Conservation (phyloP, 2,888 invertebrate genomes). For the Mythimna vitellina region DNA sequence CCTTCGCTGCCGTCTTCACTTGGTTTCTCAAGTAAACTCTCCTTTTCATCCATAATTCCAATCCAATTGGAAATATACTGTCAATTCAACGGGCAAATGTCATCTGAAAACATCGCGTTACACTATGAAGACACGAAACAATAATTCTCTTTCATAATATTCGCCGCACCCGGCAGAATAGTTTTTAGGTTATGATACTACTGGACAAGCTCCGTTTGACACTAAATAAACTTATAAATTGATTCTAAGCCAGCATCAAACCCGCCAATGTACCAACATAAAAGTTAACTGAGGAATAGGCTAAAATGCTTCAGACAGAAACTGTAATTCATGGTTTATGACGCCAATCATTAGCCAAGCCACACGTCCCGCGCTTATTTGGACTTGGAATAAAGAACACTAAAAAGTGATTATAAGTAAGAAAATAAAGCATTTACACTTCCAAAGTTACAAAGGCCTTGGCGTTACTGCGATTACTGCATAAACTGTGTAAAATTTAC, state of each 20-base stretch:
- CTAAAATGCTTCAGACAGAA: constrained; percentile 29
- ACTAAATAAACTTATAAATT: constrained; percentile 35
- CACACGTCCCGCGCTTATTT: constrained; percentile 88
- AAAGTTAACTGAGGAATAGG: constrained; percentile 5
- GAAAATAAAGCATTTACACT: constrained; percentile 10
- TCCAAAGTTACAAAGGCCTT: neutral
- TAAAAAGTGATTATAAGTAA: neutral
- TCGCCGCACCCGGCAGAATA: constrained; percentile 80
- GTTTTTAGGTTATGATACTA: constrained; percentile 84
- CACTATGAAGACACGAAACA: constrained; percentile 5
- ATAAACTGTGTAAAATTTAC: constrained; percentile 36
- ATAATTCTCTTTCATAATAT: constrained; percentile 42
- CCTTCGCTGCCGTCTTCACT: constrained; percentile 64
- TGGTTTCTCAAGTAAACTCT: constrained; percentile 72
- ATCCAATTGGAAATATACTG: constrained; percentile 72
- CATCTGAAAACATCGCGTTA: constrained; percentile 77
- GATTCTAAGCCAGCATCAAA: constrained; percentile 1
- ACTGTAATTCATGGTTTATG: constrained; percentile 66
- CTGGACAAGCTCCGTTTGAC: constrained; percentile 40
- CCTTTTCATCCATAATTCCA: constrained; percentile 84
- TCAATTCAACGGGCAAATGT: constrained; percentile 63
- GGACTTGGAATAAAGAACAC: constrained; percentile 27
- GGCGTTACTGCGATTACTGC: neutral
- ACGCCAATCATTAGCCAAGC: constrained; percentile 78
- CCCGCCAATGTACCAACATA: neutral